Conservation (phyloP, 2,797 vertebrate genomes). For the Ficedula albicollis region DNA sequence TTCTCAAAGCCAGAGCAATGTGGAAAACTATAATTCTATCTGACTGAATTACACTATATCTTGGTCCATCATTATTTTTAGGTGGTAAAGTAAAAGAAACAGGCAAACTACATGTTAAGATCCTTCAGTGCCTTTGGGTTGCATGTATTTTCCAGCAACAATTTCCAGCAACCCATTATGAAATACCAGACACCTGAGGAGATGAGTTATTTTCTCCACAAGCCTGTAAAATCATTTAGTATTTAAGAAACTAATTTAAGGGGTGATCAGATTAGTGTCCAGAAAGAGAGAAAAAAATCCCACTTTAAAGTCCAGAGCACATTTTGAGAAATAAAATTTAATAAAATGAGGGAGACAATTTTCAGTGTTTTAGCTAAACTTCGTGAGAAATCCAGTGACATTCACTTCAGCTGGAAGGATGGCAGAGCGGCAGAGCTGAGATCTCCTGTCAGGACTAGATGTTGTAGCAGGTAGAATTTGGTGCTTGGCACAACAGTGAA, state of each 20-base stretch:
- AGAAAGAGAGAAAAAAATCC: fast-evolving
- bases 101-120: background rate
- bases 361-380: background rate
- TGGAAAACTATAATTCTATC: background rate
- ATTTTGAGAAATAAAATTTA: background rate
- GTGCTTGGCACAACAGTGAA: background rate
- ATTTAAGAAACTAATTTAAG: background rate
- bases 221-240: background rate
- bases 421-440: background rate
- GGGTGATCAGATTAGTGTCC: background rate
- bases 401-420: background rate
- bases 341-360: background rate
- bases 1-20: background rate
- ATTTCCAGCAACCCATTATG: background rate
- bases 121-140: background rate
- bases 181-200: background rate
- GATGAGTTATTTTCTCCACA: background rate
- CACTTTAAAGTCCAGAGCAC: background rate
- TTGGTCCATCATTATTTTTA: background rate
- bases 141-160: background rate
- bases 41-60: background rate
- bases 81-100: background rate
- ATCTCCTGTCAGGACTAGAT: background rate
- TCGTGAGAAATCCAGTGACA: background rate
- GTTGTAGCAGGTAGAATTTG: background rate